A percentile compares a stretch with the other conserved stretches of the same genome.
Conservation (phyloP, 2,888 invertebrate genomes). For the Cheilosia pagana region DNA sequence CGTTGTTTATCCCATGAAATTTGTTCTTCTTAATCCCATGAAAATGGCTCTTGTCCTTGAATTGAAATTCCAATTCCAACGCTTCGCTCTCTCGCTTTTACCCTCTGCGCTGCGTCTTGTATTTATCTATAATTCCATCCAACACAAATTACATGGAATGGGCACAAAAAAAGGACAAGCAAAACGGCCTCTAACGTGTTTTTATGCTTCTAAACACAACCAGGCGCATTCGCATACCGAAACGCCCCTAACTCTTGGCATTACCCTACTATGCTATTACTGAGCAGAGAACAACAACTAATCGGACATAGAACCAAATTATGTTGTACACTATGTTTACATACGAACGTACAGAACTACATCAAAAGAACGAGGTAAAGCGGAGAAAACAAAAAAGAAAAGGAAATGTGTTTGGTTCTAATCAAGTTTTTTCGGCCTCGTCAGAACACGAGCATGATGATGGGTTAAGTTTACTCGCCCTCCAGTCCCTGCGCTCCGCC, state of each 20-base stretch:
- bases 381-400: background rate
- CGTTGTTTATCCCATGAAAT: constrained; percentile 21
- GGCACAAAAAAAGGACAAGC: constrained; percentile 3
- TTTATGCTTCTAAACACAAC: constrained; percentile 1
- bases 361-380: constrained; percentile 1
- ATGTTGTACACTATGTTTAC: constrained; percentile 56
- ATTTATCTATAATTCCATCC: constrained; percentile 15
- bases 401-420: constrained; percentile 35
- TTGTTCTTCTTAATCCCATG: constrained; percentile 21
- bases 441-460: constrained; percentile 17
- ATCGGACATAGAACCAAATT: constrained; percentile 52
- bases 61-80: constrained; percentile 22
- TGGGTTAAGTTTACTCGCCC: constrained; percentile 14
- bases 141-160: constrained; percentile 26
- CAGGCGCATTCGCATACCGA: constrained; percentile 7
- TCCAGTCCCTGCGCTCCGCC: background rate
- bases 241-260: constrained; percentile 23
- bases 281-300: constrained; percentile 18
- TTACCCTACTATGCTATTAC: constrained; percentile 18
- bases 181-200: constrained; percentile 31
- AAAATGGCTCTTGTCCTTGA: constrained; percentile 50
- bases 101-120: background rate
- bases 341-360: constrained; percentile 24
- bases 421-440: constrained; percentile 43
- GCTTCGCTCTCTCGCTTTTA: background rate